phyloP scores from a whole-genome alignment of 2,113 vertebrate species.

The Eudorcas thomsonii region DNA sequence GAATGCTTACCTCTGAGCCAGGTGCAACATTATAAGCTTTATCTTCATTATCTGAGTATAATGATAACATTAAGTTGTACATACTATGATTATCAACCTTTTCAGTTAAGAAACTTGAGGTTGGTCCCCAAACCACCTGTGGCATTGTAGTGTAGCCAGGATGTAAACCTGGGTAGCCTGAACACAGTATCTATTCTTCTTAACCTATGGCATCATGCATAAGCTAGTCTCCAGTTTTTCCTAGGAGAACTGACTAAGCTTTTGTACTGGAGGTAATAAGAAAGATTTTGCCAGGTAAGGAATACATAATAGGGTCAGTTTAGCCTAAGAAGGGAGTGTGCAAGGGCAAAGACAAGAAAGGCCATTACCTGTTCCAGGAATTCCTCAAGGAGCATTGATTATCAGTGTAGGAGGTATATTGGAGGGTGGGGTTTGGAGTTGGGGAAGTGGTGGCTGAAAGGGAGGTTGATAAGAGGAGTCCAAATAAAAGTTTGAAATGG shows the following conservation, averaged over 20 bases:
- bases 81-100: neutral
- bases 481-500: neutral
- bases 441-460: neutral
- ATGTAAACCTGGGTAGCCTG: neutral
- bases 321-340: neutral
- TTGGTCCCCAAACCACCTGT: neutral
- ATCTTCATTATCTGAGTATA: neutral
- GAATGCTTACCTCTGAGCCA: neutral
- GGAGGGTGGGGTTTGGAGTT: neutral
- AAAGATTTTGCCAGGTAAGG: neutral
- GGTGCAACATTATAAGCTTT: neutral
- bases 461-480: neutral
- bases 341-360: neutral
- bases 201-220: neutral
- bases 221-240: neutral
- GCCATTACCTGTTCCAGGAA: neutral
- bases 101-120: conserved; percentile 7
- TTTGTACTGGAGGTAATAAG: neutral
- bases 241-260: neutral
- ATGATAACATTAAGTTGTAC: neutral
- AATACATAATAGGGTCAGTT: neutral
- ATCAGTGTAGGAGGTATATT: no score
- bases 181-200: neutral
- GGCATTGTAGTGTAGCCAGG: neutral
- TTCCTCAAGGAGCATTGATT: neutral